Conservation (phyloP, 2,113 vertebrate species). For the Quiscalus mexicanus region DNA sequence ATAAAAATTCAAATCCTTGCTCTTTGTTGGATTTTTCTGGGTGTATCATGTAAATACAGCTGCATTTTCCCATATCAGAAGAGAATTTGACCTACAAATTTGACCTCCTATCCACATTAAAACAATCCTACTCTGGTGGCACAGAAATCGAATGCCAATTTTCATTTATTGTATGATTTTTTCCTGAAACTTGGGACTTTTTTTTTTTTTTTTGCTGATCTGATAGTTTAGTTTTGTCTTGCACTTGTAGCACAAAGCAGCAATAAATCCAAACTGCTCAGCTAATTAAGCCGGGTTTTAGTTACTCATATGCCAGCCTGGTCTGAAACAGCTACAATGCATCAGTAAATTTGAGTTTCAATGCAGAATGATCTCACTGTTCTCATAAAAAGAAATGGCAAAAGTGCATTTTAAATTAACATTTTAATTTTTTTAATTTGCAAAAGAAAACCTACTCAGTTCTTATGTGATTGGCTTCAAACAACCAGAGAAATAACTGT, state of each 20-base stretch:
- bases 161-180: not conserved
- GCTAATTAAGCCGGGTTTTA: not conserved
- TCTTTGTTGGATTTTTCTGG: not conserved
- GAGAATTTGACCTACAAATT: not conserved
- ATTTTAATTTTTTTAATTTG: not conserved
- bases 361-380: not conserved
- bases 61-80: not conserved
- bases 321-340: not conserved
- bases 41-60: not conserved
- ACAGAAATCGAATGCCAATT: not conserved
- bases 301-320: not conserved
- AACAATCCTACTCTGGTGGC: not conserved
- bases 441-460: not conserved
- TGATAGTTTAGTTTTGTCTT: not conserved
- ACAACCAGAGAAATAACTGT: not conserved
- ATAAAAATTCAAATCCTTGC: not conserved
- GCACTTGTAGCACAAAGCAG: not conserved
- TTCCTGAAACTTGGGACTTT: not conserved
- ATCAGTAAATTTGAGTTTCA: not conserved
- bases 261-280: conserved; percentile 33
- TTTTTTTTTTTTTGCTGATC: not conserved
- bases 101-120: not conserved
- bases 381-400: not conserved
- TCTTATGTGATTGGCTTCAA: not conserved
- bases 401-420: not conserved